These are phyloP conservation scores for Dicrurus megarhynchus DNA, from an alignment of 2,113 vertebrate species.

Conservation along the genomic window DNA sequence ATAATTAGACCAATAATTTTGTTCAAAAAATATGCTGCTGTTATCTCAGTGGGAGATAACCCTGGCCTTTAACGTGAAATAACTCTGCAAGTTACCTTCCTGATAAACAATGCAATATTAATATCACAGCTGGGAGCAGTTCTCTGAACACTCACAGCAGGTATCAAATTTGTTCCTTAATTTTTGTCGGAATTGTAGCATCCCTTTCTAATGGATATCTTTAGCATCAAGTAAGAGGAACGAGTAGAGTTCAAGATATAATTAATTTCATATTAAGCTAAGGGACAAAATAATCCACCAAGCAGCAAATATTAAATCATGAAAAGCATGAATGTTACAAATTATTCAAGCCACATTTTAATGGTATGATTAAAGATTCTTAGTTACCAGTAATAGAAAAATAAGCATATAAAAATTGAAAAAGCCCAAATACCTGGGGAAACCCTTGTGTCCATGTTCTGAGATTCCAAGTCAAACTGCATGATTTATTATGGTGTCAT, in stretches of 20 bases:
- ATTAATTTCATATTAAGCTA: slow-evolving; percentile 26
- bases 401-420: neutral
- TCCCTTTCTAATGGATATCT: slow-evolving; percentile 38
- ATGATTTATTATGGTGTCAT: neutral
- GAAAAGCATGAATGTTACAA: neutral
- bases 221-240: slow-evolving; percentile 35
- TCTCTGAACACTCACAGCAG: slow-evolving; percentile 66
- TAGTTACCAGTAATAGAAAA: neutral
- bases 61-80: slow-evolving; percentile 68
- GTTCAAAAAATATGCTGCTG: slow-evolving; percentile 13
- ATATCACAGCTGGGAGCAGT: slow-evolving; percentile 64
- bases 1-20: slow-evolving; percentile 63
- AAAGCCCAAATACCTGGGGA: neutral
- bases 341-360: neutral
- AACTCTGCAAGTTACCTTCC: slow-evolving; percentile 64
- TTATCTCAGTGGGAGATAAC: slow-evolving; percentile 61
- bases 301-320: neutral
- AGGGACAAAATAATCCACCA: neutral
- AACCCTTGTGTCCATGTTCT: neutral
- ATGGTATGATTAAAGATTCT: neutral
- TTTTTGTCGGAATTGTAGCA: slow-evolving; percentile 51
- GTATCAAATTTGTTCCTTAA: slow-evolving; percentile 54
- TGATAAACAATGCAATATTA: slow-evolving; percentile 78
- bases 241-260: slow-evolving; percentile 4
- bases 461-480: neutral